Conservation (phyloP, 1,140 invertebrate genomes). For the Heliothis subflexa region DNA sequence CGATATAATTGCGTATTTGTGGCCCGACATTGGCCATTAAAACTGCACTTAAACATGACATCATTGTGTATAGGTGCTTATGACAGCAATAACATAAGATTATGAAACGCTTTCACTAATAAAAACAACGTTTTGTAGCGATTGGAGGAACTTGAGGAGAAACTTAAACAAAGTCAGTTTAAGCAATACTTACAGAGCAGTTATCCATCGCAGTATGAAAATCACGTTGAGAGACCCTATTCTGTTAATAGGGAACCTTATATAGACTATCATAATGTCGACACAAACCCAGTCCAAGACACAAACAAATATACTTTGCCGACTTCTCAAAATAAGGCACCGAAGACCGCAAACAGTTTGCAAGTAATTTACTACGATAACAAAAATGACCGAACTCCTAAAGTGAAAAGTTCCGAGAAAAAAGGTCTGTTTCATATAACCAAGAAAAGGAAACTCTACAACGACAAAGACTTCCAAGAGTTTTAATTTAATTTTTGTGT, state of each 20-base stretch:
- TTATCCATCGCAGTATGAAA: slow-evolving; percentile 68
- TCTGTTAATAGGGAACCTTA: slow-evolving; percentile 66
- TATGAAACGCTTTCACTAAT: slow-evolving; percentile 19
- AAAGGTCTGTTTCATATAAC: slow-evolving; percentile 78
- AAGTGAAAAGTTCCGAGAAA: slow-evolving; percentile 61
- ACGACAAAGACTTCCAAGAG: slow-evolving; percentile 75
- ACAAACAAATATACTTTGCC: slow-evolving; percentile 39
- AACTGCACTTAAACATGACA: slow-evolving; percentile 12
- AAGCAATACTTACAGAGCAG: slow-evolving; percentile 77
- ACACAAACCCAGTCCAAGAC: slow-evolving; percentile 52
- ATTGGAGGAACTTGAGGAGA: slow-evolving; percentile 78
- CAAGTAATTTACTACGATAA: slow-evolving; percentile 72
- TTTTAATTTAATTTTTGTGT: slow-evolving; percentile 56
- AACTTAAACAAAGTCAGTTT: slow-evolving; percentile 80
- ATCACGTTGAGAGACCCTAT: slow-evolving; percentile 74
- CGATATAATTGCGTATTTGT: slow-evolving; percentile 10
- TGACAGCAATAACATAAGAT: slow-evolving; percentile 11
- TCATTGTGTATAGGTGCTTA: background rate
- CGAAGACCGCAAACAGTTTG: slow-evolving; percentile 58
- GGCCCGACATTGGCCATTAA: slow-evolving; percentile 18
- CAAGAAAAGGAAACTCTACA: slow-evolving; percentile 81
- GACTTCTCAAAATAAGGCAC: slow-evolving; percentile 55
- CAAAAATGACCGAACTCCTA: slow-evolving; percentile 37
- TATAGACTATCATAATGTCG: slow-evolving; percentile 49
- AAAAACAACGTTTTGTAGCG: slow-evolving; percentile 53